Evolutionary conservation across 2,113 vertebrate genomes (phyloP).

Genomic region (Neolamprologus toae): DNA sequence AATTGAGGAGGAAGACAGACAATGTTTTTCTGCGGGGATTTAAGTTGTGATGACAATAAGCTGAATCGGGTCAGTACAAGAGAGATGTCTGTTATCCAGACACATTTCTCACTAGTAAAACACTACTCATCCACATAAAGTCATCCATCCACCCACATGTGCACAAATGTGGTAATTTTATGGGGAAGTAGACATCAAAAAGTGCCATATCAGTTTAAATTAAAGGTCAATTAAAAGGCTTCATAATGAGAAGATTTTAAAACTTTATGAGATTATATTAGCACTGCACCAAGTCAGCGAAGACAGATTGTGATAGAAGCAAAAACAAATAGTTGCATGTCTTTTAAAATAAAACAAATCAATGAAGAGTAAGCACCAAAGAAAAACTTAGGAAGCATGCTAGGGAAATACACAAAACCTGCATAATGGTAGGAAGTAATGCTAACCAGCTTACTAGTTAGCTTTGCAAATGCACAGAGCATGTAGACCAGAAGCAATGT

Average conservation of each 20-base stretch:
- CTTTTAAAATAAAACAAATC: neutral
- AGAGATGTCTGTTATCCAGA: slow-evolving; percentile 80
- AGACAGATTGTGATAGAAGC: neutral
- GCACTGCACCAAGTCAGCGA: neutral
- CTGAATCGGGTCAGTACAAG: slow-evolving; percentile 55
- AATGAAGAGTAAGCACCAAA: neutral
- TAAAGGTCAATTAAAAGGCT: neutral
- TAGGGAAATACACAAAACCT: neutral
- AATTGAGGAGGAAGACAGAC: slow-evolving; percentile 69
- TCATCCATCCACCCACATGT: neutral
- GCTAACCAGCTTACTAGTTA: slow-evolving; percentile 31
- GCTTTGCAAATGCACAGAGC: slow-evolving; percentile 53
- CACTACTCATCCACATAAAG: neutral
- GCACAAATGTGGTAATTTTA: neutral
- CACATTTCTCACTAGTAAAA: slow-evolving; percentile 49
- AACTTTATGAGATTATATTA: neutral
- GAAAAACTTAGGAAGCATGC: neutral
- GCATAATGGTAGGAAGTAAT: neutral
- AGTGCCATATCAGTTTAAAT: neutral
- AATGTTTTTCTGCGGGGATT: slow-evolving; percentile 38
- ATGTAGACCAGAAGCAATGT: slow-evolving; percentile 58
- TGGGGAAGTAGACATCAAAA: neutral
- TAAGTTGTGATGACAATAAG: slow-evolving; percentile 66
- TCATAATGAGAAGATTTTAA: neutral
- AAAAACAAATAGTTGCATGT: neutral